Base-by-base conservation (phyloP, 2,888 invertebrate species). In the Nomada flava region DNA sequence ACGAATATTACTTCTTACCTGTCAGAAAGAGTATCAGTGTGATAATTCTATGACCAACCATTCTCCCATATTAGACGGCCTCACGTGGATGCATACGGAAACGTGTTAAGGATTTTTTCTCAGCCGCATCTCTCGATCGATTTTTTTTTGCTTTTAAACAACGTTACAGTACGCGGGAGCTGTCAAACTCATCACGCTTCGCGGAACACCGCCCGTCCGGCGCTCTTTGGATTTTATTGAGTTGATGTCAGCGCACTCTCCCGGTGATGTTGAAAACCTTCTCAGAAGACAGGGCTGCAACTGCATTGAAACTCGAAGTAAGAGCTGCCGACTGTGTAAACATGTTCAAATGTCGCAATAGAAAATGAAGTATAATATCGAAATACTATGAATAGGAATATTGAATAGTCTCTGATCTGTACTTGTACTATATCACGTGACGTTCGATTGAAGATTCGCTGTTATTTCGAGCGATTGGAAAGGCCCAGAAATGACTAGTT, bases 51-150 rank as follows among this genome's bases (percentile, higher is more conserved):
- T 90, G 90, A 85, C 85, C 90, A 83, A 91, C 90, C 93, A 93
- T 93, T 89, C 92, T 93, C 89, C 93, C 93, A 93, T 92, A 93
- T 92, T 93, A 92, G 88, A 86, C 72, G 80, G 69, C 73, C 79
- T 85, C 78, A 80, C 84, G 78, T 86, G 76, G 80, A 72, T 73
- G 69, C 80, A 26, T 79, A 74, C 47, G 73, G 83, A 88, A 87
- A 82, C 78, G 59, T 65, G 79, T 86, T 88, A 83, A 82, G 85
- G 76, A 76, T 78, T 64, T 80, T 72, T 75, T 71, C 62, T 80
- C 69, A 60, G 62, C 59, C 85, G 83, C 86, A 89, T 88, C 84
- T 86, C 85, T 82, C 70, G 62, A 76, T 83, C 76, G 73, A 74
- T 83, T 68, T 75, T 53, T 65, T 53, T 71, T 64, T 13, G 47